Base-by-base conservation (phyloP, 2,888 invertebrate species). In the Catotricha subobsoleta region DNA sequence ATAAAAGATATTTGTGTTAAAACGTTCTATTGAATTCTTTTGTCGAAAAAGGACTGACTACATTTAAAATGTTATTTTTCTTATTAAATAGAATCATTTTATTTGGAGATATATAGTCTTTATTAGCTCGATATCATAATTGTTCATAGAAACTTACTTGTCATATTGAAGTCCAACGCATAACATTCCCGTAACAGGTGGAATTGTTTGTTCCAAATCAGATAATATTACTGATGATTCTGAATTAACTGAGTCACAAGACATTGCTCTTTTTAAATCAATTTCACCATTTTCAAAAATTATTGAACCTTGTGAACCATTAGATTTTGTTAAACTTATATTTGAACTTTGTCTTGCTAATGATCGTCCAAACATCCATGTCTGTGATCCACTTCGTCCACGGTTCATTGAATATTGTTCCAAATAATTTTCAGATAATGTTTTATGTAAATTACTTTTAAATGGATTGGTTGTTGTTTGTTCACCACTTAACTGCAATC, bases 161-260 rank as follows among this genome's bases (percentile, higher is more conserved):
- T 83, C 82, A 54, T 78, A 79, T 55, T 83, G 78, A 39, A 84
- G 63, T 9, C 79, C 80, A 46, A 83, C 69, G 57, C 81, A 80
- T 7, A 84, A 60, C 55, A 80, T 75, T 5, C 83, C 83, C 2
- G 80, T 79, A 43, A 76, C 65, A 46, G 76, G 75, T 9, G 77
- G 71, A 50, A 71, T 71, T 8, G 76, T 21, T 52, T 73, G 73
- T 49, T 80, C 78, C 35, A 80, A 65, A 52, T 80, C 77, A 38
- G 72, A 74, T 20, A 79, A 19, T 10, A 35, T 5, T 2, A 81
- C 74, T 2, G 80, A 80, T 1, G 80, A 79, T 50, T 83, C 82
- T 1, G 82, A 82, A 50, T 76, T 79, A 19, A 84, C 77, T 38
- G 81, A 82, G 52, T 83, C 83, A 55, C 80, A 83, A 19, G 81